Percentiles rank a stretch among this genome's conserved stretches.
phyloP scores from a whole-genome alignment of 2,888 invertebrate species.

The Drosophila falleni region DNA sequence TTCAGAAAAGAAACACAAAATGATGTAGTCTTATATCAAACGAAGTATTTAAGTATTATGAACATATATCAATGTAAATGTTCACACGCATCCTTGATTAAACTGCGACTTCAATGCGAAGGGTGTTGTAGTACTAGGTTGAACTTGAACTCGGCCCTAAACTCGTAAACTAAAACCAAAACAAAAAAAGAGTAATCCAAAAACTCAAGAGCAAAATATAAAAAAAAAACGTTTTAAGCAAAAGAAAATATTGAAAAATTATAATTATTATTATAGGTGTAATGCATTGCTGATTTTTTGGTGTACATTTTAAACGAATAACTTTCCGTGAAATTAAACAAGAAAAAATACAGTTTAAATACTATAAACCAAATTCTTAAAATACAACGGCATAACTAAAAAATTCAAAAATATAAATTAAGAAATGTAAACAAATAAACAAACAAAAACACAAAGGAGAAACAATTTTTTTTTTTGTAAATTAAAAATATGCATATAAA shows the following conservation, averaged over 20 bases:
- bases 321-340: slow-evolving; percentile 39
- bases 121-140: not conserved
- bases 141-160: slow-evolving; percentile 13
- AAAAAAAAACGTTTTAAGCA: slow-evolving; percentile 15
- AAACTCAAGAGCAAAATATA: not conserved
- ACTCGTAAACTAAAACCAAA: slow-evolving; percentile 14
- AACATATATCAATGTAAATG: slow-evolving; percentile 34
- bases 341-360: slow-evolving; percentile 53
- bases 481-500: slow-evolving; percentile 72
- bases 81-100: slow-evolving; percentile 39
- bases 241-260: slow-evolving; percentile 38
- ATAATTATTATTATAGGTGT: slow-evolving; percentile 59
- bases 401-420: slow-evolving; percentile 35
- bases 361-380: slow-evolving; percentile 46
- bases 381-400: slow-evolving; percentile 68
- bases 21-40: slow-evolving; percentile 19
- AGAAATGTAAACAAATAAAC: slow-evolving; percentile 43
- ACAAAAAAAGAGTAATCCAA: not conserved
- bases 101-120: slow-evolving; percentile 9
- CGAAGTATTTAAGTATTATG: slow-evolving; percentile 30
- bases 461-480: slow-evolving; percentile 73
- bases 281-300: slow-evolving; percentile 73
- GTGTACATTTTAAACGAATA: slow-evolving; percentile 69
- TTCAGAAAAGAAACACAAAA: not conserved
- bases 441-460: slow-evolving; percentile 35